A percentile compares a stretch with the other conserved stretches of the same genome.
Conservation (phyloP, 2,888 invertebrate species). For the Matsumyia berberina region DNA sequence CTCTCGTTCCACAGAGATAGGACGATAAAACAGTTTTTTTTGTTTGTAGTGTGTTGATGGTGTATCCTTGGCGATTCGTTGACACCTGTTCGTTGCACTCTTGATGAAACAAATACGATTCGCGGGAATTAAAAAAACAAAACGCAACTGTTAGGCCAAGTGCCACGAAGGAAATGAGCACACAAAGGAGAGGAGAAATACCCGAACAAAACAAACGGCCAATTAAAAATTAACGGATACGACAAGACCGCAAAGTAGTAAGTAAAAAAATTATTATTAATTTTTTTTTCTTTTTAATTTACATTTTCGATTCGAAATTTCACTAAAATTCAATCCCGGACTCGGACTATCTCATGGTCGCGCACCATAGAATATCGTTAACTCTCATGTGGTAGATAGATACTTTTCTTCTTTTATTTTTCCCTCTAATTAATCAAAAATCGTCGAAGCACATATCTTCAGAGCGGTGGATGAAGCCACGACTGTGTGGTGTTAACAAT, state of each 20-base stretch:
- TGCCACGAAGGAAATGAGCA: slow-evolving; percentile 31
- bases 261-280: slow-evolving; percentile 22
- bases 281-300: slow-evolving; percentile 42
- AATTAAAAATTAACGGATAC: slow-evolving; percentile 60
- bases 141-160: slow-evolving; percentile 47
- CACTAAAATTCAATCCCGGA: slow-evolving; percentile 40
- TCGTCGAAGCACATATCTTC: slow-evolving; percentile 46
- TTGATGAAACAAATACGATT: no score
- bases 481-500: slow-evolving; percentile 14
- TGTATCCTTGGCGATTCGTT: slow-evolving; percentile 59
- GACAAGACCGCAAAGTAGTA: slow-evolving; percentile 48
- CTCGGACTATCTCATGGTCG: slow-evolving; percentile 44
- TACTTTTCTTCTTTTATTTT: slow-evolving; percentile 24
- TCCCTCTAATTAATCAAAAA: slow-evolving; percentile 61
- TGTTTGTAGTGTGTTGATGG: slow-evolving; percentile 27
- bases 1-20: slow-evolving; percentile 60
- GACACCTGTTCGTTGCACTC: slow-evolving; percentile 74
- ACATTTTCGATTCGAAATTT: slow-evolving; percentile 59
- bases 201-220: slow-evolving; percentile 44
- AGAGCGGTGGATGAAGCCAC: slow-evolving; percentile 9
- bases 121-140: not conserved
- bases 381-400: slow-evolving; percentile 28
- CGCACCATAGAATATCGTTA: slow-evolving; percentile 55
- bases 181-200: slow-evolving; percentile 10
- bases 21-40: slow-evolving; percentile 60